Evolutionary conservation across 2,888 invertebrate species (phyloP).

Genomic region (Octodonta nipae): DNA sequence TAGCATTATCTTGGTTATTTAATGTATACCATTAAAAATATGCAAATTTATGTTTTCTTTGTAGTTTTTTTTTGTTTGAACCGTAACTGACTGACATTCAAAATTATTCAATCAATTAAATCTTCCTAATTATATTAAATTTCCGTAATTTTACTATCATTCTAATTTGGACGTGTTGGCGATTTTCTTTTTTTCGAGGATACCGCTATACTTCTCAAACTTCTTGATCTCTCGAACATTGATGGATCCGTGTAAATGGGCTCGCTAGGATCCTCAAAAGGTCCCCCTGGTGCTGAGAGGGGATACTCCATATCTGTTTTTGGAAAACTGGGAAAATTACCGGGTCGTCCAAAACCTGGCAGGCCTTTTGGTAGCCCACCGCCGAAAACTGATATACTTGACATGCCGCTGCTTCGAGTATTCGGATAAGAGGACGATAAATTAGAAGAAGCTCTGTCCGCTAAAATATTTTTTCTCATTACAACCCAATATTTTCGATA

Average conservation of each 20-base stretch:
- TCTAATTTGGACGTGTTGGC: constrained; percentile 9
- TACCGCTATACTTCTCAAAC: constrained; percentile 50
- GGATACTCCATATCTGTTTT: constrained; percentile 28
- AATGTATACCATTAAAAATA: no score
- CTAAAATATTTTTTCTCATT: constrained; percentile 53
- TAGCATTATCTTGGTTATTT: no score
- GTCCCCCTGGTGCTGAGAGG: constrained; percentile 28
- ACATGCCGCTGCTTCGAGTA: constrained; percentile 37
- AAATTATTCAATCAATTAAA: no score
- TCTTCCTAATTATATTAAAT: no score
- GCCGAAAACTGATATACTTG: constrained; percentile 51
- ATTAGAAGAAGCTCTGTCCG: constrained; percentile 33
- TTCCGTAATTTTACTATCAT: no score
- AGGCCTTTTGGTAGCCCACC: constrained; percentile 53
- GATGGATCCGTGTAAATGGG: constrained; percentile 89
- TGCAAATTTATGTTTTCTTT: no score
- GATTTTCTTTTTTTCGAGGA: constrained; percentile 31
- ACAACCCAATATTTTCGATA: constrained; percentile 69
- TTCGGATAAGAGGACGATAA: constrained; percentile 34
- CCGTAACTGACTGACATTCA: no score
- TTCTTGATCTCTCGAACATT: constrained; percentile 72
- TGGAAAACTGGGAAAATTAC: constrained; percentile 27
- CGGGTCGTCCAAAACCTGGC: constrained; percentile 22
- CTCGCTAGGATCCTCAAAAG: constrained; percentile 79
- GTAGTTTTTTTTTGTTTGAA: no score